Conservation (phyloP, 2,888 invertebrate genomes). For the Drosophila robusta region DNA sequence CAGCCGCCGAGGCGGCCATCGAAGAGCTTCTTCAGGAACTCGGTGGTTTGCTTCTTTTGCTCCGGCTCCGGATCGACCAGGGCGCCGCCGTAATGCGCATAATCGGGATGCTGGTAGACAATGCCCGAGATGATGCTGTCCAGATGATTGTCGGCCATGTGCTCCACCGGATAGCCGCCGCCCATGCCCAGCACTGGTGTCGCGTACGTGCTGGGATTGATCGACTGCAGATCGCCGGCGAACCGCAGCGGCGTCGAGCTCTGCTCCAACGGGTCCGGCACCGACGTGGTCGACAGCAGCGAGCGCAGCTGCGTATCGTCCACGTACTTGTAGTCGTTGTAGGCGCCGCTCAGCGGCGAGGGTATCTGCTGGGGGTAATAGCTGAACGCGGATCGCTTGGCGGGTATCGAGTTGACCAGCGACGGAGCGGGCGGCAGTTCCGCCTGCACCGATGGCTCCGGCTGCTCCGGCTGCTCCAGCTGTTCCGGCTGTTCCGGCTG, state of each 20-base stretch:
- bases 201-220: conserved; percentile 28
- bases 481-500: conserved; percentile 4
- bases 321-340: conserved; percentile 78
- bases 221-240: conserved; percentile 60
- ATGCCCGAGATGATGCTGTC: conserved; percentile 81
- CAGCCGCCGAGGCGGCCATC: conserved; percentile 73
- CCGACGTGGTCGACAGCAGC: conserved; percentile 69
- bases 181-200: conserved; percentile 28
- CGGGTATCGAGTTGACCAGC: conserved; percentile 38
- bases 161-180: conserved; percentile 64
- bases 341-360: conserved; percentile 40
- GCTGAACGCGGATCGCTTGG: conserved; percentile 47
- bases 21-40: conserved; percentile 76
- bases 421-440: conserved; percentile 11
- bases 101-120: conserved; percentile 78
- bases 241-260: conserved; percentile 68
- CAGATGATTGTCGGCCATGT: conserved; percentile 68
- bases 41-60: conserved; percentile 75
- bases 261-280: conserved; percentile 65
- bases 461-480: neutral
- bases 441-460: neutral
- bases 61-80: conserved; percentile 71
- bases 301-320: conserved; percentile 72
- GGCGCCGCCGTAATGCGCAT: conserved; percentile 68
- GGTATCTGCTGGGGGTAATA: conserved; percentile 58